Evolutionary conservation across 2,113 vertebrate species (phyloP).

Genomic region (Paralichthys olivaceus): DNA sequence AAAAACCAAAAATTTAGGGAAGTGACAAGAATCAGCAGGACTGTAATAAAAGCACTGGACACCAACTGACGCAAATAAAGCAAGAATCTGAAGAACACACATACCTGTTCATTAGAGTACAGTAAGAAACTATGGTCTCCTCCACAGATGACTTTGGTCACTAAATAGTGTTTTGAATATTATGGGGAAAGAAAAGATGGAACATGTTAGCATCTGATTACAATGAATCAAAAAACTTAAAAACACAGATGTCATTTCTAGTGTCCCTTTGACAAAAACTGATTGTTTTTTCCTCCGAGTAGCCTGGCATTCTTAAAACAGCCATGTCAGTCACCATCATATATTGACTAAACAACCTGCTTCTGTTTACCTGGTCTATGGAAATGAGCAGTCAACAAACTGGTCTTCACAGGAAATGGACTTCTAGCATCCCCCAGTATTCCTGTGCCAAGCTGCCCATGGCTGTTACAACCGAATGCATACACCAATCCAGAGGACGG

Average conservation of each 20-base stretch:
- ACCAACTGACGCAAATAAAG: background rate
- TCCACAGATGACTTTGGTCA: constrained; percentile 93
- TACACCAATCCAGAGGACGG: constrained; percentile 94
- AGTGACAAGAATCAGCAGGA: background rate
- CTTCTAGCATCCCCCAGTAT: constrained; percentile 85
- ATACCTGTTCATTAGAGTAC: constrained; percentile 90
- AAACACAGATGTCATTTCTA: background rate
- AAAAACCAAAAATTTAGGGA: background rate
- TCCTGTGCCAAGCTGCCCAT: constrained; percentile 93
- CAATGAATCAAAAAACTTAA: background rate
- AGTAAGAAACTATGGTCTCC: constrained; percentile 95
- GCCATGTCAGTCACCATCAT: background rate
- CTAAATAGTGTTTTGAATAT: constrained; percentile 84
- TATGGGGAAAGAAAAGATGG: constrained; percentile 31
- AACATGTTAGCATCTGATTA: background rate
- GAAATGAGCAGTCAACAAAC: constrained; percentile 82
- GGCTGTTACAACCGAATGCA: constrained; percentile 94
- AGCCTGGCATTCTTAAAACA: background rate
- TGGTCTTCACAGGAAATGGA: constrained; percentile 88
- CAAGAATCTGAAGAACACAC: background rate
- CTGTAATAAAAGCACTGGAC: background rate
- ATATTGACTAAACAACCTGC: background rate
- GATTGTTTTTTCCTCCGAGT: no score
- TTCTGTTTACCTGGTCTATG: constrained; percentile 82
- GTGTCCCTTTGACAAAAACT: no score